These are phyloP conservation scores for Trissonchulus sp. DNA, from an alignment of 2,888 invertebrate genomes.

Conservation along the genomic window DNA sequence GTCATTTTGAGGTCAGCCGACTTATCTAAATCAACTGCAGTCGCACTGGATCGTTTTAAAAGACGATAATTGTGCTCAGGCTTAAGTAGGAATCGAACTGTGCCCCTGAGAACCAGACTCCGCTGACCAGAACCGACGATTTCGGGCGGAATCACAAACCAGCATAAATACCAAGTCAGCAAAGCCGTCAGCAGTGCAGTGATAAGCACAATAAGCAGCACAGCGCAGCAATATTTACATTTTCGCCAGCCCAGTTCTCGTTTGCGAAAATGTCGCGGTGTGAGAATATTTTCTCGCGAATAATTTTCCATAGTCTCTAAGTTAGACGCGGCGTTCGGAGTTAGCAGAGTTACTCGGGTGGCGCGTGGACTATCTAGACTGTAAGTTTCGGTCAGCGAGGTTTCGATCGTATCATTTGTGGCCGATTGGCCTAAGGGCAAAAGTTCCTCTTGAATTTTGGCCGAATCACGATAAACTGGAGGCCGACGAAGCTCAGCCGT, in stretches of 20 bases:
- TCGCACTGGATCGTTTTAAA: neutral
- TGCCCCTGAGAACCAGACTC: neutral
- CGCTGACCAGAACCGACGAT: no score
- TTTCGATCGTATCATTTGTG: neutral
- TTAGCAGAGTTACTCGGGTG: neutral
- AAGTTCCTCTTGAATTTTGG: neutral
- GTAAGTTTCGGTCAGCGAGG: neutral
- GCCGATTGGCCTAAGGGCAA: neutral
- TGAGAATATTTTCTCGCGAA: neutral
- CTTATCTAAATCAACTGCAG: neutral
- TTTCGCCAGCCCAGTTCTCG: neutral
- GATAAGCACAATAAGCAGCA: neutral
- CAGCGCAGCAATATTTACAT: neutral
- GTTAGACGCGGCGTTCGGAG: no score
- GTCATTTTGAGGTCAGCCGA: no score
- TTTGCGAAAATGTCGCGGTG: no score
- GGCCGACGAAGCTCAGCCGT: neutral
- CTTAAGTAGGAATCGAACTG: neutral
- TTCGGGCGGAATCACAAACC: neutral
- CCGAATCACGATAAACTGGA: neutral
- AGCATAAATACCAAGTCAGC: neutral
- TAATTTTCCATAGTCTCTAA: neutral
- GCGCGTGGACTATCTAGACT: neutral
- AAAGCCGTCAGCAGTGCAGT: neutral
- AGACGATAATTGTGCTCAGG: neutral